Evolutionary conservation across 2,797 vertebrate genomes (phyloP), one percentile per base, ranked within the genome.

Genomic region (Petrocephalus schoutedeni): DNA sequence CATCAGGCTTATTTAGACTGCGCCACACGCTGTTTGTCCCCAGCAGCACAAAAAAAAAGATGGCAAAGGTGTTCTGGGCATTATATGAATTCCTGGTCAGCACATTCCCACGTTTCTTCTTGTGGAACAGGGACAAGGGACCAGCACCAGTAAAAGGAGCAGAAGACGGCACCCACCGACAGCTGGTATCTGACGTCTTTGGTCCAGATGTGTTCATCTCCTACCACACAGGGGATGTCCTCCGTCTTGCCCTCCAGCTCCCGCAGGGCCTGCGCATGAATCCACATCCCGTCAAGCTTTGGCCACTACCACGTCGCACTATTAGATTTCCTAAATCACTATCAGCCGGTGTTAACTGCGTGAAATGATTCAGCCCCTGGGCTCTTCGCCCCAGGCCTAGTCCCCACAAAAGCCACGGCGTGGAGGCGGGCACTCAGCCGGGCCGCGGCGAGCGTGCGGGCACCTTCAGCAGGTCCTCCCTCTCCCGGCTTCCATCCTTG

Each of bases 151-250:
- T 45, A 8, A 77, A 23, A 41, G 71, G 1, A 14, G 41, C n/a
- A 10, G 49, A 6, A 57, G 23, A 82, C 53, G 80, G 5, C 32
- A 94, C 96, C 95, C 93, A 99, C 98, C 90, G 96, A 99, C 21
- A 97, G 90, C 93, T 99, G 98, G 88, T 97, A 98, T 91, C 90
- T 92, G 92, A 99, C 88, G 0, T 97, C 93, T 0, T 93, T 90
- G 0, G 98, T 99, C 98, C 98, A 99, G 88, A 99, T 95, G 41
- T 96, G 96, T 87, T 99, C 96, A 0, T 98, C 97, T 2, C 97
- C 98, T 0, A 99, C 93, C 89, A 99, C 96, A 0, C 98, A 99
- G 0, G 98, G 98, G 91, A 99, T 94, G 88, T 97, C 95, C 92
- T 98, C 98, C 0, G 96, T 99, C 91, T 53, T 94, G 87, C 91